Percentiles rank a stretch among this genome's conserved stretches.
Evolutionary conservation across 2,888 invertebrate species (phyloP).

Genomic region (Hirtodrosophila trivittata): DNA sequence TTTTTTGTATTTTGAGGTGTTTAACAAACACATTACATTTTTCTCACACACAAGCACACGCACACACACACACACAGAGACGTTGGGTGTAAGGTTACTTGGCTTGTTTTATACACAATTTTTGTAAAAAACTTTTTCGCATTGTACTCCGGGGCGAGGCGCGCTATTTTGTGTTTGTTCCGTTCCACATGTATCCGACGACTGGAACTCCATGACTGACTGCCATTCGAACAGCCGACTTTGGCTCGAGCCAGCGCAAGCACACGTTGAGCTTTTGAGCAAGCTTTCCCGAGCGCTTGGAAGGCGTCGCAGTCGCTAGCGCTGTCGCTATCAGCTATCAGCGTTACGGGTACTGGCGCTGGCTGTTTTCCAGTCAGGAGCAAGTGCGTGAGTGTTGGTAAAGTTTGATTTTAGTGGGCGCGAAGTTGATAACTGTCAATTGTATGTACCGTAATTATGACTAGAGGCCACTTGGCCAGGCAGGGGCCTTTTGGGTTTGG

Average conservation of each 20-base stretch:
- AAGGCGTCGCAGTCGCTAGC: constrained; percentile 23
- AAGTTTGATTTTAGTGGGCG: constrained; percentile 62
- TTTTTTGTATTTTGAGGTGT: constrained; percentile 24
- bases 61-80: constrained; percentile 12
- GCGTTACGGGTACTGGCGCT: not conserved
- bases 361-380: constrained; percentile 24
- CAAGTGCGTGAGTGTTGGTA: constrained; percentile 51
- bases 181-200: constrained; percentile 83
- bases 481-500: not conserved
- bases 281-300: constrained; percentile 49
- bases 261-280: constrained; percentile 35
- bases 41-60: constrained; percentile 2
- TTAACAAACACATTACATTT: constrained; percentile 32
- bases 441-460: constrained; percentile 51
- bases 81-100: constrained; percentile 28
- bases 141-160: constrained; percentile 64
- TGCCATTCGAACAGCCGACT: constrained; percentile 67
- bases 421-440: constrained; percentile 62
- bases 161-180: constrained; percentile 68
- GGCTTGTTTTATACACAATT: constrained; percentile 62
- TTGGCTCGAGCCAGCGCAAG: constrained; percentile 31
- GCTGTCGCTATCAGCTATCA: not conserved
- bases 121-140: constrained; percentile 68
- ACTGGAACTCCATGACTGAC: constrained; percentile 84
- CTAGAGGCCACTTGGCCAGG: constrained; percentile 51